phyloP scores from a whole-genome alignment of 1,140 invertebrate species.

The Ips typographus region DNA sequence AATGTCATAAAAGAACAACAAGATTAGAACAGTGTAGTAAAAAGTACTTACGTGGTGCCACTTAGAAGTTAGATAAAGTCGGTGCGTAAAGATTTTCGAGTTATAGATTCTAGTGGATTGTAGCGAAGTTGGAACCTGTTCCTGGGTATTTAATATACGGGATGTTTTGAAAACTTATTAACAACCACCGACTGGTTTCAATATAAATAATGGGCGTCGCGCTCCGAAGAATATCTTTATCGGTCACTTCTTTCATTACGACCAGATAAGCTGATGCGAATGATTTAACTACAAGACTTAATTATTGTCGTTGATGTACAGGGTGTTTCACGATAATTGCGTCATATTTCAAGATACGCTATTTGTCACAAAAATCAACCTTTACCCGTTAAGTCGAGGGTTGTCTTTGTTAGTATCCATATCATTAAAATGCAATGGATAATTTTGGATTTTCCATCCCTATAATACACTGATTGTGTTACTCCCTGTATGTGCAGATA shows the following conservation, averaged over 20 bases:
- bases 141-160: slow-evolving; percentile 30
- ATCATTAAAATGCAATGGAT: no score
- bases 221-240: slow-evolving; percentile 26
- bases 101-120: slow-evolving; percentile 31
- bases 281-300: not conserved
- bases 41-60: slow-evolving; percentile 10
- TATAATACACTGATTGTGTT: no score
- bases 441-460: no score
- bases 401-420: no score
- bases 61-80: slow-evolving; percentile 21
- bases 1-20: no score
- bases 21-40: not conserved
- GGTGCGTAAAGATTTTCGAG: slow-evolving; percentile 28
- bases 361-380: no score
- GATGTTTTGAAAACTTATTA: slow-evolving; percentile 36
- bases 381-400: no score
- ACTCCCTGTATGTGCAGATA: no score
- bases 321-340: no score
- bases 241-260: slow-evolving; percentile 16
- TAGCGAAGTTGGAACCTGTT: slow-evolving; percentile 28
- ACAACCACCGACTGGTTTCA: slow-evolving; percentile 32
- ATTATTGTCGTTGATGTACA: no score
- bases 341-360: no score
- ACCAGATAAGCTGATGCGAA: slow-evolving; percentile 7
- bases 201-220: slow-evolving; percentile 27